Conservation (phyloP, 2,797 vertebrate genomes). For the Acridotheres tristis region DNA sequence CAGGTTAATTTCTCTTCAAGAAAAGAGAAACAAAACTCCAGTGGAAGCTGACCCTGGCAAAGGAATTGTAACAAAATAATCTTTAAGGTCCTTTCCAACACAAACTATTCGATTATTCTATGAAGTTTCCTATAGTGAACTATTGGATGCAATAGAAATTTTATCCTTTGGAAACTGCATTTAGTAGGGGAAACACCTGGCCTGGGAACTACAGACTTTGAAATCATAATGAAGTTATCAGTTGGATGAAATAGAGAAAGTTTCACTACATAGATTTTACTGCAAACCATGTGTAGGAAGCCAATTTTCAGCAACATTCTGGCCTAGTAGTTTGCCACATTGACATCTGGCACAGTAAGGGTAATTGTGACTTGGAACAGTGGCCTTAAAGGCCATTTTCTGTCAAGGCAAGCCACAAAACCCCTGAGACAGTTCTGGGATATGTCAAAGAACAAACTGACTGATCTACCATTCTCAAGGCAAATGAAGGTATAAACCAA, state of each 20-base stretch:
- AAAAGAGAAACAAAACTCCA: not conserved
- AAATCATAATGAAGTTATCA: not conserved
- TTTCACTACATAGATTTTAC: not conserved
- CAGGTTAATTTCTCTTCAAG: not conserved
- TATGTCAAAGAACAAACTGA: not conserved
- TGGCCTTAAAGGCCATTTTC: not conserved
- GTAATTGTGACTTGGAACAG: not conserved
- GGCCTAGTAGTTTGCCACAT: not conserved
- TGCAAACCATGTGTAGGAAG: not conserved
- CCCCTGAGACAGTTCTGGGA: not conserved
- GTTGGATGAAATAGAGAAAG: not conserved
- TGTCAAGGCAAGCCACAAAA: not conserved
- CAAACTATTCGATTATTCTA: not conserved
- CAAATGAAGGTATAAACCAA: not conserved
- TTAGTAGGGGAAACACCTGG: not conserved
- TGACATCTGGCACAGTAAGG: not conserved
- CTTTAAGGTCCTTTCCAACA: not conserved
- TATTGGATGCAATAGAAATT: not conserved
- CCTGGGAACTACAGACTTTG: not conserved
- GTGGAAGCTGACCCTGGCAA: not conserved
- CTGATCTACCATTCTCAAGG: not conserved
- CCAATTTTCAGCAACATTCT: not conserved
- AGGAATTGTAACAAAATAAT: fast-evolving
- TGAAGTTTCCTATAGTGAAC: not conserved
- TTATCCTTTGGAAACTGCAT: not conserved